Evolutionary conservation across 2,113 vertebrate species (phyloP), one percentile per base, ranked within the genome.

Genomic region (Merops nubicus): DNA sequence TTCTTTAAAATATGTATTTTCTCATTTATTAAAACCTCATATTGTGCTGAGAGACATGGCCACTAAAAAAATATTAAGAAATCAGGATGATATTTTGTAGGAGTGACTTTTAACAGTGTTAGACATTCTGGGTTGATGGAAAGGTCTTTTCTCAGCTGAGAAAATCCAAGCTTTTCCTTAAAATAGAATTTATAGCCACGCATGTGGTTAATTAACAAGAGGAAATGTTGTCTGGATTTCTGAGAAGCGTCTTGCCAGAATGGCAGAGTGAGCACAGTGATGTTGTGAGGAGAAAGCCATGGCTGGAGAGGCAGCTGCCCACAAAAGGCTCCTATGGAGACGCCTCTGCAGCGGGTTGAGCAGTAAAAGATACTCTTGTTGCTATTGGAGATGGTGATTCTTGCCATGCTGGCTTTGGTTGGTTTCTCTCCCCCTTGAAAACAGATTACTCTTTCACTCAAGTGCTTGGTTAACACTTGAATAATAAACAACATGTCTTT

Each of bases 401-500:
- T 67, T 92, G 72, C 34, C 28, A 12, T 85, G 31, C 14, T 88
- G 91, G 48, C 38, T 77, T 70, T 62, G 11, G 6, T 17, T 76
- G 31, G 0, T 15, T 25, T 51, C 34, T 26, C 7, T 4, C 4
- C 6, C 14, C 5, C 16, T 38, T 4, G 23, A 78, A 93, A 91
- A 81, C 3, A 82, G 40, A 76, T 87, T 62, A n/a, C 23, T 68
- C 33, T 77, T 96, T 76, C 74, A 80, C 53, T 83, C 45, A 76
- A 93, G 87, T 53, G 67, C 91, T 89, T 94, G 92, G 81, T 95
- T 94, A 88, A 82, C 67, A 38, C 42, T 95, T 26, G n/a, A 94
- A 93, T 80, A 97, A 93, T 79, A 95, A 94, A 85, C 89, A 92
- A 9, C 4, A 1, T 45, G 47, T 47, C 69, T 82, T 79, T 89